A percentile compares a stretch with the other conserved stretches of the same genome.
These are phyloP conservation scores for Meriones psammophilus DNA, from an alignment of 2,797 vertebrate species.

Conservation along the genomic window DNA sequence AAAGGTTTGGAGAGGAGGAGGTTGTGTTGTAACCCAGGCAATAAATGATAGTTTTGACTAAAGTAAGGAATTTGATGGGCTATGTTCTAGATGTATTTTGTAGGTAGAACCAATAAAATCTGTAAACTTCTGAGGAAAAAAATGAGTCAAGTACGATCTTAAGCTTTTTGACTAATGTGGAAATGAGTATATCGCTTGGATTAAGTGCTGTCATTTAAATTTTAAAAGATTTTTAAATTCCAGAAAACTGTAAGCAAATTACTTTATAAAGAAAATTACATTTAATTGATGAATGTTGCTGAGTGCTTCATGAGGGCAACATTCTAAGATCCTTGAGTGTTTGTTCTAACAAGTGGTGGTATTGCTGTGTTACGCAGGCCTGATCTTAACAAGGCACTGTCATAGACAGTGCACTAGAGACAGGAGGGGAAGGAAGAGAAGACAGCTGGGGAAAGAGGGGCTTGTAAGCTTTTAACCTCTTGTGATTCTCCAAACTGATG, in stretches of 20 bases:
- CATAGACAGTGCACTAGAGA: not conserved
- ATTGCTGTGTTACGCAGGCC: not conserved
- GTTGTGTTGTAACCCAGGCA: not conserved
- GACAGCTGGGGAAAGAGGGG: too few species aligned
- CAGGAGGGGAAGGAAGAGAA: too few species aligned
- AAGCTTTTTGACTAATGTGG: conserved; percentile 8
- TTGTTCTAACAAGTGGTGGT: not conserved
- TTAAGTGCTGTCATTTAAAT: not conserved
- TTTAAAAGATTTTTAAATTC: conserved; percentile 36
- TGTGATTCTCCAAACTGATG: not conserved
- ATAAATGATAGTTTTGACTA: not conserved
- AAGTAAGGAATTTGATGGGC: not conserved
- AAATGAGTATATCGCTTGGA: not conserved
- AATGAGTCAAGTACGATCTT: not conserved
- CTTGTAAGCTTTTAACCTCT: not conserved
- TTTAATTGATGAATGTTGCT: not conserved
- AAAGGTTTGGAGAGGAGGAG: not conserved
- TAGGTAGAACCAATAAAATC: not conserved
- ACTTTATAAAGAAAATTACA: not conserved
- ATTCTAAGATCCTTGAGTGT: not conserved
- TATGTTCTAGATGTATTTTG: not conserved
- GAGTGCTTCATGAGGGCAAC: not conserved
- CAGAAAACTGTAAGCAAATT: not conserved
- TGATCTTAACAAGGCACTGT: not conserved
- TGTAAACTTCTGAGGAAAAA: conserved; percentile 50